These are phyloP conservation scores for Euglossa dilemma DNA, from an alignment of 1,140 invertebrate genomes.

Conservation along the genomic window DNA sequence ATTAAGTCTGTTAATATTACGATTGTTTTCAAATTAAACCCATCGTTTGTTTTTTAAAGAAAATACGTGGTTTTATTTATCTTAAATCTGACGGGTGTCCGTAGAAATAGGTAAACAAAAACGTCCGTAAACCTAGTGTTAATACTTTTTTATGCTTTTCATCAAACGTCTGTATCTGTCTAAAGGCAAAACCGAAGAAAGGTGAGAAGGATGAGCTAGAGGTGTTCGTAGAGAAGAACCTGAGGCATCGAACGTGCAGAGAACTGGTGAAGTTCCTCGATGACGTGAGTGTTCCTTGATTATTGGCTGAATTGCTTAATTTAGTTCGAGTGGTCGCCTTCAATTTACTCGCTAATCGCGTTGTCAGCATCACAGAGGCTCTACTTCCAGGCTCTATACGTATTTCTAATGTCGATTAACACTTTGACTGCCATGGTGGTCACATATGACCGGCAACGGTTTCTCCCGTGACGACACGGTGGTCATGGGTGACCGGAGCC, in stretches of 20 bases:
- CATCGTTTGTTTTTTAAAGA: too few relatives aligned
- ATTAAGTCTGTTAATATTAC: too few relatives aligned
- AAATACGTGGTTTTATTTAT: too few relatives aligned
- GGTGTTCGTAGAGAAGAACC: conserved; percentile 82
- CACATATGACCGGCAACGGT: too few relatives aligned
- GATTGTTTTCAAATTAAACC: too few relatives aligned
- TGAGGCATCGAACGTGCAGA: conserved; percentile 80
- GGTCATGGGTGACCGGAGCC: too few relatives aligned
- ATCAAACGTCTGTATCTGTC: conserved; percentile 1
- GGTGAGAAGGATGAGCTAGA: conserved; percentile 82
- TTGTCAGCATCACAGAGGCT: not conserved
- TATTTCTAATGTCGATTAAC: not conserved
- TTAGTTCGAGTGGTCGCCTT: not conserved
- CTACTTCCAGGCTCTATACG: not conserved
- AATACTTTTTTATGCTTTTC: not conserved
- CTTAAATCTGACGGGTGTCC: too few relatives aligned
- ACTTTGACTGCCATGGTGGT: too few relatives aligned
- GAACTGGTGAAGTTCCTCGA: conserved; percentile 84
- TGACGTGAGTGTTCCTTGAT: conserved; percentile 61
- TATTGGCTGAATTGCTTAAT: conserved; percentile 13
- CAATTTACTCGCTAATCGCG: not conserved
- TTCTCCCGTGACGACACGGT: too few relatives aligned
- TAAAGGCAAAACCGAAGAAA: conserved; percentile 71
- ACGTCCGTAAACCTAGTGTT: too few relatives aligned
- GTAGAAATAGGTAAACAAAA: too few relatives aligned